Conservation (phyloP, 2,113 vertebrate genomes). For the Notothenia coriiceps region DNA sequence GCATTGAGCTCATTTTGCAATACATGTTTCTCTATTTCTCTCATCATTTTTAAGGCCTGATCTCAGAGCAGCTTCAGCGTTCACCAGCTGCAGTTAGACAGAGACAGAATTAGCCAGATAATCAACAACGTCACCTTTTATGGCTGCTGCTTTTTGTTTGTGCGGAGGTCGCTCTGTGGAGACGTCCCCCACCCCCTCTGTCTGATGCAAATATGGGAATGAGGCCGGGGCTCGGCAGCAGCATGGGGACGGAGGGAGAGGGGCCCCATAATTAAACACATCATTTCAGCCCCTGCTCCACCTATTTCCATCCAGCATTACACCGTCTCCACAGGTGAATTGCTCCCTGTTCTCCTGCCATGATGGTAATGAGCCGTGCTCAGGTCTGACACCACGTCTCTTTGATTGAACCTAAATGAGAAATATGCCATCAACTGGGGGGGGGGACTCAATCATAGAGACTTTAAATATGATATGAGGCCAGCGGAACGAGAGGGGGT, state of each 20-base stretch:
- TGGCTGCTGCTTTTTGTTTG: slow-evolving; percentile 34
- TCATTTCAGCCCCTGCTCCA: slow-evolving; percentile 73
- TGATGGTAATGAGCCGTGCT: slow-evolving; percentile 79
- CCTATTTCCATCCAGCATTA: slow-evolving; percentile 77
- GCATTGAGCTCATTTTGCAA: not conserved
- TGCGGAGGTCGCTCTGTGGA: not conserved
- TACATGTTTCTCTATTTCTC: not conserved
- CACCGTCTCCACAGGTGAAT: slow-evolving; percentile 76
- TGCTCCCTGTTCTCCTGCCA: slow-evolving; percentile 76
- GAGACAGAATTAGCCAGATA: slow-evolving; percentile 59
- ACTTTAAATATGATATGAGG: slow-evolving; percentile 77
- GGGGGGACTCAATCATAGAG: slow-evolving; percentile 71
- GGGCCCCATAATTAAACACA: slow-evolving; percentile 82
- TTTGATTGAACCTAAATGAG: slow-evolving; percentile 83
- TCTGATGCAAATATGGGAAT: slow-evolving; percentile 81
- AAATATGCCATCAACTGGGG: slow-evolving; percentile 77
- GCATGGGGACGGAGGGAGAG: slow-evolving; percentile 60
- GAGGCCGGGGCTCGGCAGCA: slow-evolving; percentile 67
- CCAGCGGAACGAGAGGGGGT: slow-evolving; percentile 64
- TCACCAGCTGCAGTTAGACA: slow-evolving; percentile 41
- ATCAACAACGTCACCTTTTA: slow-evolving; percentile 57
- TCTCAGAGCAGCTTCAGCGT: slow-evolving; percentile 3
- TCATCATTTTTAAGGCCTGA: not conserved
- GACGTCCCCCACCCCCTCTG: not conserved
- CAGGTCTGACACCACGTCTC: slow-evolving; percentile 78